Conservation (phyloP, 2,888 invertebrate genomes). For the Mythimna ferrago region DNA sequence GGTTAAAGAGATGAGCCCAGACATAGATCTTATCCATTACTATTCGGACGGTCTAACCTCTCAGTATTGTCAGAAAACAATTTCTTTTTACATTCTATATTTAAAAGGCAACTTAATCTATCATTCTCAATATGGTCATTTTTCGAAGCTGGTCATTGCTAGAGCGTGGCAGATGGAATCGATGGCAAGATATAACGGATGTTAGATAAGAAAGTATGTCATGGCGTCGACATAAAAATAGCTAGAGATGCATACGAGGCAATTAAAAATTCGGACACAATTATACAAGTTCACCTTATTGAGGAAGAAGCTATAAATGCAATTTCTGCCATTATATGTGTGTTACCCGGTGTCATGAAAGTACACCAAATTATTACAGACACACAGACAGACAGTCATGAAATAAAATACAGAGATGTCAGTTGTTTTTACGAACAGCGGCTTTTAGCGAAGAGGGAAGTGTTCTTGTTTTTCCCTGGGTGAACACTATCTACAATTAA, state of each 20-base stretch:
- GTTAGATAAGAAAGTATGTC: constrained; percentile 56
- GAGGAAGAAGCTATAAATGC: constrained; percentile 4
- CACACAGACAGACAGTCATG: background rate
- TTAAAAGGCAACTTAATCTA: constrained; percentile 41
- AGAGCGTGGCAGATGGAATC: constrained; percentile 63
- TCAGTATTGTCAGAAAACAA: constrained; percentile 24
- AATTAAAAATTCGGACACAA: constrained; percentile 3
- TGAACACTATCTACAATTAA: constrained; percentile 8
- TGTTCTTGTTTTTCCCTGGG: constrained; percentile 34
- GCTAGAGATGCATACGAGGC: constrained; percentile 35
- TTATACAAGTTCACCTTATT: constrained; percentile 10
- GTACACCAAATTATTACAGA: constrained; percentile 12
- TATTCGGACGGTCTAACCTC: background rate
- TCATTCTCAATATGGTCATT: constrained; percentile 59
- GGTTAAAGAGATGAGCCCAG: no score
- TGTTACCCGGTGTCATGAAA: constrained; percentile 10
- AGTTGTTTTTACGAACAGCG: constrained; percentile 17
- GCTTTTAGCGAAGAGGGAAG: constrained; percentile 23
- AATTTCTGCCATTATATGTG: background rate
- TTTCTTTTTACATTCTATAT: constrained; percentile 51
- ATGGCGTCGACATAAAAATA: constrained; percentile 23
- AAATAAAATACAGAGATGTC: constrained; percentile 14
- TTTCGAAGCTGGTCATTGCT: constrained; percentile 61
- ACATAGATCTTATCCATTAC: no score
- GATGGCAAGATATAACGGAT: constrained; percentile 60